Evolutionary conservation across 2,797 vertebrate genomes (phyloP).

Genomic region (Phoxinus dragarum): DNA sequence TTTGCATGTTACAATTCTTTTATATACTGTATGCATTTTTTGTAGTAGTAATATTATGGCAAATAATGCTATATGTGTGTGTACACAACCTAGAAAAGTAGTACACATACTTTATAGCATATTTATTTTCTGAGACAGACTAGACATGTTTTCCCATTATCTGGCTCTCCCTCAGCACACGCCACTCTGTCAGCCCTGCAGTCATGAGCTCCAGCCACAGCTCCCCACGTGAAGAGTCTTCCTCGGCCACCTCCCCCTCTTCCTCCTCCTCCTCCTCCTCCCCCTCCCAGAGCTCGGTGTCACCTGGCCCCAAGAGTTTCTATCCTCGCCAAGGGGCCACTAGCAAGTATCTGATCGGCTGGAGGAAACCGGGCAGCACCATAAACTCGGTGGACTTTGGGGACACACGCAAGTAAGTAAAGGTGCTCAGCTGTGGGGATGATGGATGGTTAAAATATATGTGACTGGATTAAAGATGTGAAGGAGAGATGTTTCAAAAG

Average conservation of each 20-base stretch:
- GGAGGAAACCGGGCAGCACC: conserved; percentile 98
- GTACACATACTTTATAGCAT: too few species aligned
- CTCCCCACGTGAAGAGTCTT: conserved; percentile 94
- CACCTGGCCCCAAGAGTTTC: conserved; percentile 94
- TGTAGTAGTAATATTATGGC: not conserved
- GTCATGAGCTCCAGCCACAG: conserved; percentile 89
- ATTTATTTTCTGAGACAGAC: not conserved
- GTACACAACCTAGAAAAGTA: too few species aligned
- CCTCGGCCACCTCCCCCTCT: conserved; percentile 82
- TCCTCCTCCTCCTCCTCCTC: conserved; percentile 63
- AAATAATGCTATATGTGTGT: not conserved
- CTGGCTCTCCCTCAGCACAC: conserved; percentile 70
- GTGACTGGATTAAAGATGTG: not conserved
- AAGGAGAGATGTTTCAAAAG: not conserved
- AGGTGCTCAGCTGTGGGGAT: conserved; percentile 9
- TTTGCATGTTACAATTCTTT: not conserved
- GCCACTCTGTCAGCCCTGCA: conserved; percentile 89
- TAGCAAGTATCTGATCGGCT: conserved; percentile 99
- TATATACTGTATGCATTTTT: not conserved
- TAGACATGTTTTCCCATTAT: conserved; percentile 17
- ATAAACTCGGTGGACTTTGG: conserved; percentile 99
- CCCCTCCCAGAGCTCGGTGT: conserved; percentile 89
- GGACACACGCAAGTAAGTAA: conserved; percentile 95
- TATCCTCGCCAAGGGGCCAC: conserved; percentile 98
- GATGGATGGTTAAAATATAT: not conserved